Percentiles rank a stretch among this genome's conserved stretches.
phyloP scores from a whole-genome alignment of 37 sponge, comb jelly and placozoan genomes.

The Chondrosia reniformis region DNA sequence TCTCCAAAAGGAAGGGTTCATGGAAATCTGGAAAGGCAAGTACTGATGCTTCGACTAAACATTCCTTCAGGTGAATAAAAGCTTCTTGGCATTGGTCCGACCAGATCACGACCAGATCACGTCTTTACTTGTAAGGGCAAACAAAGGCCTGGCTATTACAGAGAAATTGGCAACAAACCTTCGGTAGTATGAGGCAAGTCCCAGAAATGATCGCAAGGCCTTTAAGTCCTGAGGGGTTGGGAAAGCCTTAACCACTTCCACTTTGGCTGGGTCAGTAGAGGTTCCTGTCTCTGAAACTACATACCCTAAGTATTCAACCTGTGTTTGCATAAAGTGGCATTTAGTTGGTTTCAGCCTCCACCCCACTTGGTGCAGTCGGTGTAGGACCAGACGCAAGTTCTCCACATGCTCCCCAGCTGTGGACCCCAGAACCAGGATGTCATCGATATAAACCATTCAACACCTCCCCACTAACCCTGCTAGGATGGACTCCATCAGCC shows the following conservation, averaged over 20 bases:
- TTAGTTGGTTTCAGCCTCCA: slow-evolving; percentile 34
- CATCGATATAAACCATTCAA: slow-evolving; percentile 40
- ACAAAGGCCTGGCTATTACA: slow-evolving; percentile 12
- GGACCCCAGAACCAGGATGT: slow-evolving; percentile 26
- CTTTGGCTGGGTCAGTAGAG: slow-evolving; percentile 22
- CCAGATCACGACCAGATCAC: slow-evolving; percentile 32
- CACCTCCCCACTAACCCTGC: background rate
- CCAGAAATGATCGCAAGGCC: slow-evolving; percentile 29
- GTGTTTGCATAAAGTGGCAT: background rate
- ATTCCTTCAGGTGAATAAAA: slow-evolving; percentile 26
- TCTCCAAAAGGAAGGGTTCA: slow-evolving; percentile 7
- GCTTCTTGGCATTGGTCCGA: background rate
- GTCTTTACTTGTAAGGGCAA: slow-evolving; percentile 22
- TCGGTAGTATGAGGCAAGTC: slow-evolving; percentile 31
- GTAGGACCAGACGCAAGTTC: background rate
- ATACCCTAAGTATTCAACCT: slow-evolving; percentile 25
- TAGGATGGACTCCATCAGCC: slow-evolving; percentile 36
- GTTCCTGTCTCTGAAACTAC: slow-evolving; percentile 28
- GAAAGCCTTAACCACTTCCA: slow-evolving; percentile 10
- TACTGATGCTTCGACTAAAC: slow-evolving; percentile 17
- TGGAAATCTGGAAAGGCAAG: slow-evolving; percentile 19
- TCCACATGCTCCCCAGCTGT: slow-evolving; percentile 15
- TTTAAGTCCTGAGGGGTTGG: slow-evolving; percentile 33
- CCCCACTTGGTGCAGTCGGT: background rate
- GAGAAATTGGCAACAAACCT: slow-evolving; percentile 25